A percentile compares a stretch with the other conserved stretches of the same genome.
phyloP scores from a whole-genome alignment of 2,797 vertebrate species.

The Chanos chanos region DNA sequence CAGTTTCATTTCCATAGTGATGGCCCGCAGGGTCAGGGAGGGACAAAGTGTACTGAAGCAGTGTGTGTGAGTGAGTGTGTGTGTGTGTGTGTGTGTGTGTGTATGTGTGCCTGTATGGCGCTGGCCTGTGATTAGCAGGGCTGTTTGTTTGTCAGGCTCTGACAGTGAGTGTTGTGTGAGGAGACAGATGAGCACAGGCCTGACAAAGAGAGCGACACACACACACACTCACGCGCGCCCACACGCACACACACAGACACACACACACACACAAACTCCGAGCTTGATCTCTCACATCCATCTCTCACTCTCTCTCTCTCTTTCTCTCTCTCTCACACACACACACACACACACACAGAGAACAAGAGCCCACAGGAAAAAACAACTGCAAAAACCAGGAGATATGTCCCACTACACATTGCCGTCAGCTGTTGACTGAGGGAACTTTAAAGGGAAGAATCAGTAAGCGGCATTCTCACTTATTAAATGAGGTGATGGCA shows the following conservation, averaged over 20 bases:
- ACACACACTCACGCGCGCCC: conserved; percentile 8
- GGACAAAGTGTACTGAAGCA: conserved; percentile 37
- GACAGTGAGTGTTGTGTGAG: conserved; percentile 45
- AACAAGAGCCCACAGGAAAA: conserved; percentile 5
- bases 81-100: conserved; percentile 33
- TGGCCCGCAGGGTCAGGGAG: conserved; percentile 44
- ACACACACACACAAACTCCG: conserved; percentile 49
- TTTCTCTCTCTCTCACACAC: conserved; percentile 32
- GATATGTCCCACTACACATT: too few relatives aligned
- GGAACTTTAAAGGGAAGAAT: too few relatives aligned
- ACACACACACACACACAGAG: background rate
- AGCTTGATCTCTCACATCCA: too few relatives aligned
- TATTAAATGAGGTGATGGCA: background rate
- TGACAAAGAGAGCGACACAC: conserved; percentile 39
- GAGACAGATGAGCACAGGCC: conserved; percentile 43
- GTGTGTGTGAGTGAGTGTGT: conserved; percentile 10
- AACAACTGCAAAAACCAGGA: conserved; percentile 1
- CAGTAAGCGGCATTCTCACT: conserved; percentile 1
- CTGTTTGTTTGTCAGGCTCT: conserved; percentile 48
- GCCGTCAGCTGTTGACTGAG: too few relatives aligned
- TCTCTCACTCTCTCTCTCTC: conserved; percentile 52
- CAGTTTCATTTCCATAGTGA: conserved; percentile 47
- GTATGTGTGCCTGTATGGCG: conserved; percentile 15
- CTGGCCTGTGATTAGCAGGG: conserved; percentile 40
- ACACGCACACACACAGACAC: conserved; percentile 39